Evolutionary conservation across 2,888 invertebrate genomes (phyloP).

Genomic region (Drosophila paramelanica): DNA sequence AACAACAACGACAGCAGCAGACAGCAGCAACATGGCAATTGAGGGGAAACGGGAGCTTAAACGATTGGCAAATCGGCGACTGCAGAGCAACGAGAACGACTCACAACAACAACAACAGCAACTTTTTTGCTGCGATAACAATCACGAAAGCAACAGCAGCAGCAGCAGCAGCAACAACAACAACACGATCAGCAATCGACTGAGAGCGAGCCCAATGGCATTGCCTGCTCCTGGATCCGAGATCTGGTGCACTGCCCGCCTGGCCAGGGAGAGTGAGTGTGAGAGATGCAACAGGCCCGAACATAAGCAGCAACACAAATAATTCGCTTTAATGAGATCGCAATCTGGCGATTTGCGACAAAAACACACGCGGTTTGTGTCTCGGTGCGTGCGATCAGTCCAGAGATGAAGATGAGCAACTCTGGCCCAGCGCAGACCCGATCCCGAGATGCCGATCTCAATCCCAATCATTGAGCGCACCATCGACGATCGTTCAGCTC

Average conservation of each 20-base stretch:
- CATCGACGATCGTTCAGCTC: constrained; percentile 63
- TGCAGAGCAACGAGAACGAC: constrained; percentile 42
- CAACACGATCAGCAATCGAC: constrained; percentile 31
- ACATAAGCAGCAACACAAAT: constrained; percentile 83
- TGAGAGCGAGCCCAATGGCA: constrained; percentile 48
- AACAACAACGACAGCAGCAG: constrained; percentile 36
- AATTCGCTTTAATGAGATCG: constrained; percentile 84
- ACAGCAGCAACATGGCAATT: constrained; percentile 38
- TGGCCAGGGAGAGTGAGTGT: constrained; percentile 47
- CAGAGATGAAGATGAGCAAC: constrained; percentile 72
- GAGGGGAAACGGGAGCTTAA: constrained; percentile 44
- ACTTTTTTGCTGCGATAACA: constrained; percentile 72
- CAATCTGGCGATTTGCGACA: constrained; percentile 81
- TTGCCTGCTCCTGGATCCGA: constrained; percentile 47
- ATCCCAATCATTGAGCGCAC: constrained; percentile 65
- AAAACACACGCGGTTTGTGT: constrained; percentile 71
- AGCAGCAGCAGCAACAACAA: constrained; percentile 48
- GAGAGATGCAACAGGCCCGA: constrained; percentile 71
- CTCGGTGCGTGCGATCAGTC: constrained; percentile 60
- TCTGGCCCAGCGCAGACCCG: constrained; percentile 10
- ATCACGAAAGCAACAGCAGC: constrained; percentile 73
- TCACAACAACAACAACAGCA: constrained; percentile 52
- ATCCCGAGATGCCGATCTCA: constrained; percentile 59
- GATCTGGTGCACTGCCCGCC: constrained; percentile 17
- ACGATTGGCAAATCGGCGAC: constrained; percentile 62